Evolutionary conservation across 1,140 invertebrate genomes (phyloP), one percentile per base, ranked within the genome.

Genomic region (Trachymyrmex septentrionalis): DNA sequence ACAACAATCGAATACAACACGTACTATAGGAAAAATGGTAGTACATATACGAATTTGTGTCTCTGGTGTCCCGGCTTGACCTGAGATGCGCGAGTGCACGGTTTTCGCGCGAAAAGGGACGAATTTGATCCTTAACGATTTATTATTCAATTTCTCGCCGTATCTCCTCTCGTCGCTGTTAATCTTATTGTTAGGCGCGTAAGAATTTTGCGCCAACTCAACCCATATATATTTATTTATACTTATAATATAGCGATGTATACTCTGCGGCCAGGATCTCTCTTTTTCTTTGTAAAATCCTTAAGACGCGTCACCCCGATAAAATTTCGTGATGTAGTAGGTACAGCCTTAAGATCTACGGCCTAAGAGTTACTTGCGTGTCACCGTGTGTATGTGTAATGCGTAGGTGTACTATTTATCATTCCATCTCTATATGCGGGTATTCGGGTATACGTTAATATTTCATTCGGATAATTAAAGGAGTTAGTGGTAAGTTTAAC

Each of bases 61-160:
- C 48, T 55, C 19, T 19, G 27, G 63, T 78, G 61, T 67, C 87
- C 82, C 87, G 90, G 89, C 88, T 89, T 86, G 82, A 90, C 87
- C 82, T 87, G 82, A 78, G 84, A 91, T 87, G 82, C 90, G 84
- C 67, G 73, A 91, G 88, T 88, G 90, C 88, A 84, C 86, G 81
- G 90, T 67, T 78, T 82, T 88, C 88, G 84, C 90, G 86, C 89
- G 91, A 92, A 91, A 87, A 90, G 90, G 92, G 90, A 92, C 90
- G 91, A 89, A 91, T 92, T 92, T 88, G 73, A 81, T 64, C 75
- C 66, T 67, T 82, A 86, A 88, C 76, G 69, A 66, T 63, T 10
- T 87, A 80, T 81, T 69, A 38, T 81, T 69, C 21, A 66, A 80
- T 53, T 69, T 69, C 48, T 85, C 48, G 55, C n/a, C 19, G 14